Evolutionary conservation across 2,888 invertebrate species (phyloP), one percentile per base, ranked within the genome.

Genomic region (Loripinus fragilis): DNA sequence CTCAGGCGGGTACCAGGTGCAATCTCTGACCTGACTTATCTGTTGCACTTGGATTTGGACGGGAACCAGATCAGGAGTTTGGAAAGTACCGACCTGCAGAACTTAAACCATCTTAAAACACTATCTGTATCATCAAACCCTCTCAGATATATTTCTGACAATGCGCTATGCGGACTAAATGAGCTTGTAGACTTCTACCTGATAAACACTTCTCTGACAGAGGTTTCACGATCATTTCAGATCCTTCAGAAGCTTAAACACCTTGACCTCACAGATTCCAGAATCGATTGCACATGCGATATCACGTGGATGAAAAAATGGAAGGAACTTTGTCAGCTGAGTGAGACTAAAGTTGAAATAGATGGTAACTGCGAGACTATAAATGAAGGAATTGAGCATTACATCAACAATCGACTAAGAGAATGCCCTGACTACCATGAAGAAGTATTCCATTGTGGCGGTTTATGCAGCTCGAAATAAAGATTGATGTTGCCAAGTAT

Each of bases 241-340:
- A 76, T 80, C 30, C 52, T 87, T 0, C 45, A 42, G 17, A 71
- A 77, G 10, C 70, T 87, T 1, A 30, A 35, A 20, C 64, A 23
- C 0, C 70, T 87, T 2, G 76, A 83, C 42, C 55, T 87, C 1
- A 52, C 64, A 0, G 69, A 74, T 2, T 81, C 85, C 0, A 52
- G 50, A 1, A 87, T 87, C 30, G 86, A 85, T 52, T 87, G 87
- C 71, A 87, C 85, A 8, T 87, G 87, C 68, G 86, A 85, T 35
- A 55, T 87, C 23, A 80, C 80, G 15, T 87, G 87, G 87, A 67
- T 87, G 8, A 72, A 76, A 17, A 42, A 55, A 20, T 78, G 81
- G 80, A 73, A 65, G 23, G 74, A 67, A 23, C 67, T 69, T 0
- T 74, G 79, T 41, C 65, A 64, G 23, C n/a, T 23, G 1, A 52